A percentile compares a stretch with the other conserved stretches of the same genome.
Evolutionary conservation across 2,888 invertebrate genomes (phyloP).

Genomic region (Cenopis cana): DNA sequence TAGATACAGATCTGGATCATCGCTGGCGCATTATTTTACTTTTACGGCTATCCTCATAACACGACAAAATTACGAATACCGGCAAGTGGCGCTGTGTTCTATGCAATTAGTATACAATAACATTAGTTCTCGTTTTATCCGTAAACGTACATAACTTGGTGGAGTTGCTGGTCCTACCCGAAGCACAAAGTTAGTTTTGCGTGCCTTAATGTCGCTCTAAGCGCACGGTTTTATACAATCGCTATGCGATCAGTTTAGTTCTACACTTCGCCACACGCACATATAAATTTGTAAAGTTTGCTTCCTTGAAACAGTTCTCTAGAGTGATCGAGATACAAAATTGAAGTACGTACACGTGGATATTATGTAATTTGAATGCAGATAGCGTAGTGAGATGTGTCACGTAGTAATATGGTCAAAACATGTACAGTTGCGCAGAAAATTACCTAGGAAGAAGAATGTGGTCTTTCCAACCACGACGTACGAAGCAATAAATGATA

Average conservation of each 20-base stretch:
- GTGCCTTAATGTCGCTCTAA: background rate
- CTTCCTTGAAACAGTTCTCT: slow-evolving; percentile 15
- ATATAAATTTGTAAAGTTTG: slow-evolving; percentile 20
- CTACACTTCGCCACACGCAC: slow-evolving; percentile 14
- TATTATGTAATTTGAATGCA: slow-evolving; percentile 38
- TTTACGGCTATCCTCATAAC: slow-evolving; percentile 25
- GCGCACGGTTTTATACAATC: background rate
- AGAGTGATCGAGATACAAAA: slow-evolving; percentile 21
- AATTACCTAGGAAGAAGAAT: background rate
- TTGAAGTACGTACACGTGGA: slow-evolving; percentile 14
- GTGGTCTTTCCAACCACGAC: background rate
- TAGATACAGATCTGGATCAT: slow-evolving; percentile 15
- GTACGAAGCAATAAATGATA: no score
- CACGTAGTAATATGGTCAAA: slow-evolving; percentile 34
- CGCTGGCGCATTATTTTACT: slow-evolving; percentile 8
- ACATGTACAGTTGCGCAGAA: slow-evolving; percentile 23
- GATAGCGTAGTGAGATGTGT: slow-evolving; percentile 22
- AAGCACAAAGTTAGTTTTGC: slow-evolving; percentile 5
- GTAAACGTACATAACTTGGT: slow-evolving; percentile 21
- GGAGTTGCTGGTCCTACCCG: background rate
- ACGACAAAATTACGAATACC: slow-evolving; percentile 13
- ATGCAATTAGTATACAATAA: background rate
- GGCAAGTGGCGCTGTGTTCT: background rate
- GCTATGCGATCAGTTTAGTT: background rate
- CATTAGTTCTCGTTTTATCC: slow-evolving; percentile 7